These are phyloP conservation scores for Pristionchus arcanus DNA, from an alignment of 2,888 invertebrate genomes.

Conservation along the genomic window DNA sequence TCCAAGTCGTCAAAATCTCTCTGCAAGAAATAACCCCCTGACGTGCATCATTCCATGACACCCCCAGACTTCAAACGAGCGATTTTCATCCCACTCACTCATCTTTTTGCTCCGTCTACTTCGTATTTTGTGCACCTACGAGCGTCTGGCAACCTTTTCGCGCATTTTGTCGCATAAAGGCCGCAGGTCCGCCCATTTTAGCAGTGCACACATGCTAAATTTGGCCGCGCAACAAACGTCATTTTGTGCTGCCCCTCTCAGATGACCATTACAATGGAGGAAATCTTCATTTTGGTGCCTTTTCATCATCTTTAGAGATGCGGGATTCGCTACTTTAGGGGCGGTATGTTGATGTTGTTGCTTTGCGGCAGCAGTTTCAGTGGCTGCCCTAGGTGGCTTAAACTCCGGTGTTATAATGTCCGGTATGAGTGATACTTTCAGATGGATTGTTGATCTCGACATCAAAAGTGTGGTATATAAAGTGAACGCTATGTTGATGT, in stretches of 20 bases:
- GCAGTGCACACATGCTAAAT: neutral
- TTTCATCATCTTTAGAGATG: neutral
- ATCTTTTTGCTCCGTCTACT: neutral
- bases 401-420: neutral
- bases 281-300: neutral
- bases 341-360: neutral
- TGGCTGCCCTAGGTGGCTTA: neutral
- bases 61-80: neutral
- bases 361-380: neutral
- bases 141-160: neutral
- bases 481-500: too few species aligned
- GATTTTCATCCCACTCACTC: neutral
- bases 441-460: slow-evolving; percentile 10
- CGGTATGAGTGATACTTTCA: neutral
- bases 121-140: neutral
- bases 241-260: neutral
- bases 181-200: neutral
- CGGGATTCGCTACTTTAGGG: neutral
- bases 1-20: neutral
- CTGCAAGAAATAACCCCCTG: slow-evolving; percentile 24
- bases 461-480: neutral
- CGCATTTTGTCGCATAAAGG: neutral
- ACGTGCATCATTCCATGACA: neutral
- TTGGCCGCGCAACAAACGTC: neutral
- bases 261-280: neutral